Base-by-base conservation (phyloP, 92 coral and sea anemone species). In the Palythoa grandiflora region DNA sequence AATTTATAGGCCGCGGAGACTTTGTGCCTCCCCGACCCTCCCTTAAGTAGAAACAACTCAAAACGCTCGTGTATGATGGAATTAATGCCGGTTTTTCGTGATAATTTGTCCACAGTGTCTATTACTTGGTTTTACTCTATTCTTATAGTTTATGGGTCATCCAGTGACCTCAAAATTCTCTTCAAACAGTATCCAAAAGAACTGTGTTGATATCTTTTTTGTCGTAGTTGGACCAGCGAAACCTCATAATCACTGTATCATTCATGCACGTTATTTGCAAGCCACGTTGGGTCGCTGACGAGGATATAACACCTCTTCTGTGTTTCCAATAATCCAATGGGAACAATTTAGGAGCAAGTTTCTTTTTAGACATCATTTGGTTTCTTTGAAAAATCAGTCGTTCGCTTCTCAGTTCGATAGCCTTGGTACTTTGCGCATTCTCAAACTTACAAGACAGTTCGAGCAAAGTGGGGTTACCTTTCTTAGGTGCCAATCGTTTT, bases 201-300 rank as follows among this genome's bases (percentile, higher is more conserved):
- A 65, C 35, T 4, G 47, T 72, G 15, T 89, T 84, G 2, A 91
- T 89, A 83, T 91, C 92, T 57, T 80, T 84, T 12, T 48, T 76
- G 71, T 85, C 89, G 71, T 91, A 91, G 83, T 91, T 84, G 11
- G 94, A 91, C 91, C 87, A 88, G 83, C 94, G 94, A 77, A 91
- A 91, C 81, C 92, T 60, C 76, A 91, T 48, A 15, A 79, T 75
- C 40, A 79, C 73, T 8, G 78, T 80, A 15, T 84, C 89, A 17
- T 91, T 91, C 55, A 55, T 50, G 38, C 68, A 75, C 19, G 87
- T 83, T 20, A 57, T 72, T 7, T 63, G 44, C 11, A 91, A 68
- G 19, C 94, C 94, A 11, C 94, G 87, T 59, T 71, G 77, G 8
- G 94, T 91, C 7, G 92, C 91, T 9, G 79, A 72, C 2, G 88